Conservation (phyloP, 2,888 invertebrate species). For the Drosophila melanocephala region DNA sequence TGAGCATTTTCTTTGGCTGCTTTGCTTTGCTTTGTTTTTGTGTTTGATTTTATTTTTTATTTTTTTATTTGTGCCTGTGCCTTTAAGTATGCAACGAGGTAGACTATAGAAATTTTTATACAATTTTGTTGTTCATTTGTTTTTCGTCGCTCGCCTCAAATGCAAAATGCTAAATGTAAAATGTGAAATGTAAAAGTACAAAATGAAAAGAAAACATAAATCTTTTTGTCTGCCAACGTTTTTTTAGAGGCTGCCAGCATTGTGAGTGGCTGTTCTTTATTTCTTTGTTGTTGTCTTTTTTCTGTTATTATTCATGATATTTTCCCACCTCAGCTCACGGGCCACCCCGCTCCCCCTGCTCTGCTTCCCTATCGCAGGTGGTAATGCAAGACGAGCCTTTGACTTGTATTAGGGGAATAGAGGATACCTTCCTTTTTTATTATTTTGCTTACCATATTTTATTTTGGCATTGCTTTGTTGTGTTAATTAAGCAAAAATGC, state of each 20-base stretch:
- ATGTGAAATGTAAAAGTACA: constrained; percentile 35
- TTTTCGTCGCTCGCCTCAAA: constrained; percentile 45
- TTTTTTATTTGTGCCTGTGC: constrained; percentile 30
- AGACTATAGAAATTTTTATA: constrained; percentile 74
- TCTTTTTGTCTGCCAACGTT: constrained; percentile 60
- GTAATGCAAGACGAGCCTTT: constrained; percentile 60
- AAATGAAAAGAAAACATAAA: constrained; percentile 72
- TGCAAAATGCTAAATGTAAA: constrained; percentile 42
- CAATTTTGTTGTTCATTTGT: constrained; percentile 82
- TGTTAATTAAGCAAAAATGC: constrained; percentile 82
- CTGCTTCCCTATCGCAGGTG: constrained; percentile 31
- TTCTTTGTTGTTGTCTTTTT: constrained; percentile 4
- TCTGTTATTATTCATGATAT: constrained; percentile 31
- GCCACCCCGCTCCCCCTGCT: not conserved
- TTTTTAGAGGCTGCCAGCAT: constrained; percentile 24
- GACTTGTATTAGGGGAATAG: constrained; percentile 39
- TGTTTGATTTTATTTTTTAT: not conserved
- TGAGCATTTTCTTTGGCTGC: constrained; percentile 40
- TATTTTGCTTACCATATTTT: constrained; percentile 42
- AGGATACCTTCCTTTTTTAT: constrained; percentile 34
- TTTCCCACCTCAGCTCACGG: constrained; percentile 44
- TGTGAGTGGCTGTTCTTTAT: constrained; percentile 43
- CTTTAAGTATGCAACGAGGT: constrained; percentile 67
- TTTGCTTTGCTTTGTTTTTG: constrained; percentile 5
- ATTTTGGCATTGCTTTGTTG: constrained; percentile 73